These are phyloP conservation scores for Isotomurus palustris DNA, from an alignment of 2,888 invertebrate genomes.

Conservation along the genomic window DNA sequence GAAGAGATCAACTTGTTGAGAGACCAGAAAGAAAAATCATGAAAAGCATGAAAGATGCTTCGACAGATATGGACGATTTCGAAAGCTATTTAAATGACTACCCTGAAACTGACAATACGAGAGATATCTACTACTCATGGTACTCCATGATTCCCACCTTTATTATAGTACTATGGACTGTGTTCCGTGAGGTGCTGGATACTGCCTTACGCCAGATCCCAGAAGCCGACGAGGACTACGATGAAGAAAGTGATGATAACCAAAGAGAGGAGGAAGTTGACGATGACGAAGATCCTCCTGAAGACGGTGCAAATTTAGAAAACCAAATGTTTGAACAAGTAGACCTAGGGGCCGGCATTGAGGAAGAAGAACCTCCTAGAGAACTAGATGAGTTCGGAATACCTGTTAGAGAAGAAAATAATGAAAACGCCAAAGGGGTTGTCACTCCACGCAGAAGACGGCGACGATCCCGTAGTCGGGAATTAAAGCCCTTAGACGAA, in stretches of 20 bases:
- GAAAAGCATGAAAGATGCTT: conserved; percentile 30
- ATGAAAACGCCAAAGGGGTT: not conserved
- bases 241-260: not conserved
- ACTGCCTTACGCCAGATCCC: not conserved
- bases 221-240: not conserved
- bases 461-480: no score
- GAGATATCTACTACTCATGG: not conserved
- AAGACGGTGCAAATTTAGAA: no score
- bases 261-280: not conserved
- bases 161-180: not conserved
- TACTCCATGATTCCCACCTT: not conserved
- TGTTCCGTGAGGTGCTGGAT: not conserved
- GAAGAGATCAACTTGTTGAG: conserved; percentile 21
- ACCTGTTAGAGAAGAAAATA: no score
- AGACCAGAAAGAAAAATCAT: conserved; percentile 31
- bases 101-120: not conserved
- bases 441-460: no score
- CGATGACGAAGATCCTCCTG: no score
- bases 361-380: not conserved
- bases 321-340: no score
- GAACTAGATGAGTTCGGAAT: no score
- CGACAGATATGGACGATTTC: conserved; percentile 42
- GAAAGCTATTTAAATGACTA: conserved; percentile 30
- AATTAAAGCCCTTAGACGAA: no score
- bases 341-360: not conserved